Percentiles rank a stretch among this genome's conserved stretches.
Evolutionary conservation across 1,140 invertebrate species (phyloP).

Genomic region (Heliconius himera): DNA sequence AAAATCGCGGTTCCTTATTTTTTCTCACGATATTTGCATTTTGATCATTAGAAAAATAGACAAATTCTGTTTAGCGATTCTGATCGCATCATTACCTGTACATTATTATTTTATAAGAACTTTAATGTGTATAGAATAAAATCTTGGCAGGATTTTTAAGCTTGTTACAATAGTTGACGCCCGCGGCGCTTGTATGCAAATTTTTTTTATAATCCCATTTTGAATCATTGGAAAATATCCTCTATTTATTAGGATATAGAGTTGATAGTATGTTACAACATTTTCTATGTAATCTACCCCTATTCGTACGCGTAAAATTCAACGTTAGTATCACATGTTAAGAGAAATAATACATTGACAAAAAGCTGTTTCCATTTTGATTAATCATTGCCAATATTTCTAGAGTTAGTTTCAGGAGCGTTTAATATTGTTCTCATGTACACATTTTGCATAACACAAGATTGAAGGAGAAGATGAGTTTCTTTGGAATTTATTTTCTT

Average conservation of each 20-base stretch:
- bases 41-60: conserved; percentile 1
- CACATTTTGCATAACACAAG: conserved; percentile 6
- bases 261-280: not conserved
- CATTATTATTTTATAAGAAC: conserved; percentile 6
- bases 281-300: not conserved
- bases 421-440: conserved; percentile 3
- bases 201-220: not conserved
- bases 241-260: not conserved
- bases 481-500: not conserved
- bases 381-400: conserved; percentile 2
- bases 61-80: not conserved
- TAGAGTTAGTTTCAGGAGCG: not conserved
- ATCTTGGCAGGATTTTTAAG: not conserved
- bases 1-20: not conserved
- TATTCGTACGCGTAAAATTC: not conserved
- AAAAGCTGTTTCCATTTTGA: conserved; percentile 4
- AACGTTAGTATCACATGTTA: not conserved
- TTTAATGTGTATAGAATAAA: not conserved
- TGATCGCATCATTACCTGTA: conserved; percentile 9
- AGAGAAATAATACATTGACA: not conserved
- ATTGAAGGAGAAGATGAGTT: not conserved
- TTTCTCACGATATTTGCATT: conserved; percentile 11
- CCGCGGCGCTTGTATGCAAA: conserved; percentile 10
- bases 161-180: conserved; percentile 3
- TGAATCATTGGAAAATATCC: not conserved